phyloP scores from a whole-genome alignment of 1,140 invertebrate species.

The Camponotus floridanus region DNA sequence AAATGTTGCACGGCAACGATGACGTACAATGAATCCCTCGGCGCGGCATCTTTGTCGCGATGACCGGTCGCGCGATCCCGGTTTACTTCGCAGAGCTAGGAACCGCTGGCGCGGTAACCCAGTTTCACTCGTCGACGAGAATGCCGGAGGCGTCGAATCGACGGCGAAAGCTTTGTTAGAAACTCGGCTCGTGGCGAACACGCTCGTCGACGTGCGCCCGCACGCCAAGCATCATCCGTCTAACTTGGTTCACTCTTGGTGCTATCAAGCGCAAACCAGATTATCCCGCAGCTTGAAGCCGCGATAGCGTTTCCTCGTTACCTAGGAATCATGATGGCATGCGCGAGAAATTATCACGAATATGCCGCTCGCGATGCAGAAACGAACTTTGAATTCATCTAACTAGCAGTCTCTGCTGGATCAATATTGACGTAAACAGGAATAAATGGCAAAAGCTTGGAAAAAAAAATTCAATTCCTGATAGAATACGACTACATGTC shows the following conservation, averaged over 20 bases:
- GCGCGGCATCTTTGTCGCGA: constrained; percentile 49
- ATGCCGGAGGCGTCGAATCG: constrained; percentile 38
- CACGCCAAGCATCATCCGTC: constrained; percentile 22
- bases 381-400: background rate
- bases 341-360: constrained; percentile 6
- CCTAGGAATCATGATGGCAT: background rate
- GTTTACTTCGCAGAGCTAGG: constrained; percentile 29
- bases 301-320: constrained; percentile 57
- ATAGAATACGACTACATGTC: no score
- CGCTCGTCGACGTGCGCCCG: constrained; percentile 6
- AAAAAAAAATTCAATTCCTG: no score
- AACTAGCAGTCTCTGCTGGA: constrained; percentile 4
- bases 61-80: constrained; percentile 6
- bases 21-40: constrained; percentile 1
- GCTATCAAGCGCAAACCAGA: constrained; percentile 36
- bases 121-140: constrained; percentile 56
- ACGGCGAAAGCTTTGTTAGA: constrained; percentile 46
- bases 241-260: no score
- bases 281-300: constrained; percentile 36
- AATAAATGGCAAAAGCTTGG: background rate
- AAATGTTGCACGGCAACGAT: constrained; percentile 16
- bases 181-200: constrained; percentile 38
- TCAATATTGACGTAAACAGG: constrained; percentile 3
- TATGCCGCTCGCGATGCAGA: background rate
- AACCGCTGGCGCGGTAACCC: constrained; percentile 53